Conservation (phyloP, 2,797 vertebrate species). For the Denticeps clupeoides region DNA sequence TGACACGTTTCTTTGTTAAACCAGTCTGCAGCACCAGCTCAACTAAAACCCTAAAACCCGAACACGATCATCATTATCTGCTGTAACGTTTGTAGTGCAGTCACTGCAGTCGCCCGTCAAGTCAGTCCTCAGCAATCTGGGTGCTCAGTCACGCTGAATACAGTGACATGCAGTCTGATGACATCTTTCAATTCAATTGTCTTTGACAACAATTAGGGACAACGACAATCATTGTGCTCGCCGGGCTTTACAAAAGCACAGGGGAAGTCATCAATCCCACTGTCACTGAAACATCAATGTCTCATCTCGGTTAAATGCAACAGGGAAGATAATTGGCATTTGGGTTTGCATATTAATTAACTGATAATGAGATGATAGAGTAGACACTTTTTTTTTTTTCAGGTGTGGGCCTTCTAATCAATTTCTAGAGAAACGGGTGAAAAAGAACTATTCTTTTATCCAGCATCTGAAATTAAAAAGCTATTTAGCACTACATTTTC, state of each 20-base stretch:
- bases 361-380: slow-evolving; percentile 85
- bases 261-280: slow-evolving; percentile 58
- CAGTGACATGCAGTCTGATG: slow-evolving; percentile 39
- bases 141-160: slow-evolving; percentile 20
- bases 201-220: slow-evolving; percentile 41
- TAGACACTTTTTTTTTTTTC: slow-evolving; percentile 59
- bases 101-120: slow-evolving; percentile 16
- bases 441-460: slow-evolving; percentile 64
- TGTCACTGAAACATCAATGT: slow-evolving; percentile 81
- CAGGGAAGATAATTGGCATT: slow-evolving; percentile 77
- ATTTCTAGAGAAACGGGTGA: slow-evolving; percentile 64
- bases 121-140: slow-evolving; percentile 12
- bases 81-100: no score
- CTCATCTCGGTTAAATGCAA: slow-evolving; percentile 73
- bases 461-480: slow-evolving; percentile 76
- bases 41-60: no score
- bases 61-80: no score
- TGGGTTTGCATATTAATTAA: slow-evolving; percentile 90
- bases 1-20: no score
- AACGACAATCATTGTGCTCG: slow-evolving; percentile 49
- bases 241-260: slow-evolving; percentile 61
- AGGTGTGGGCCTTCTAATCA: slow-evolving; percentile 74
- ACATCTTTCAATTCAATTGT: slow-evolving; percentile 48
- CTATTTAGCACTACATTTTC: slow-evolving; percentile 72
- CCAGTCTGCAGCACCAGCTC: no score